These are phyloP conservation scores for Lycopodina hypogea DNA, from an alignment of 37 sponge, comb jelly and placozoan genomes.

Conservation along the genomic window DNA sequence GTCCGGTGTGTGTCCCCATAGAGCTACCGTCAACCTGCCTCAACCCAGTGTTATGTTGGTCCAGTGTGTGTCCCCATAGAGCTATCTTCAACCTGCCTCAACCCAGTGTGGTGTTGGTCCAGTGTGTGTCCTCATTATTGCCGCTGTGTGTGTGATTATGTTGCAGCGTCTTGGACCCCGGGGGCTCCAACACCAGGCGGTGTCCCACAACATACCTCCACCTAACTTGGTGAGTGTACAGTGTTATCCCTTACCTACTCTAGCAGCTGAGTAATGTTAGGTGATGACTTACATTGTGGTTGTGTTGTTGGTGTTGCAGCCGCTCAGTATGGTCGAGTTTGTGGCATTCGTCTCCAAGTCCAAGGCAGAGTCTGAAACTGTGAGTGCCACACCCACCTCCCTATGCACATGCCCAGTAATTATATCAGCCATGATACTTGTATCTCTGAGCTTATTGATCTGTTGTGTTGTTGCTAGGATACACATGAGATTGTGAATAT, in stretches of 20 bases:
- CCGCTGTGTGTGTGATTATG: not conserved
- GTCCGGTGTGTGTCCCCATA: not conserved
- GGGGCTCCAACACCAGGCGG: not conserved
- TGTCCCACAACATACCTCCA: constrained; percentile 4
- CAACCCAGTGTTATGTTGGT: not conserved
- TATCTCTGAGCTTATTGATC: constrained; percentile 32
- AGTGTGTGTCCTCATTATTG: not conserved
- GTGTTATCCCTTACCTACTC: too few species aligned
- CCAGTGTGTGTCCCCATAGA: not conserved
- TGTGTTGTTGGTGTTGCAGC: too few species aligned
- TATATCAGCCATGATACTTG: constrained; percentile 4
- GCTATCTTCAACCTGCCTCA: too few species aligned
- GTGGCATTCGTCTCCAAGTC: constrained; percentile 83
- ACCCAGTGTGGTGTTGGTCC: not conserved
- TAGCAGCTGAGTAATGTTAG: too few species aligned
- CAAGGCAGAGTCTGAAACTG: constrained; percentile 33
- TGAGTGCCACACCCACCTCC: constrained; percentile 18
- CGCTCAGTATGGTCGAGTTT: constrained; percentile 89
- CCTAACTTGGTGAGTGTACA: constrained; percentile 26
- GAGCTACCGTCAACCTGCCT: too few species aligned
- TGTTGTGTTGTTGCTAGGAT: constrained; percentile 28
- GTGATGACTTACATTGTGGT: too few species aligned
- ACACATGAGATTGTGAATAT: constrained; percentile 74
- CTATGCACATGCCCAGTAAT: not conserved
- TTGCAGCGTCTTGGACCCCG: not conserved